Conservation (phyloP, 1,140 invertebrate species). For the Dolichoris vasculosae region DNA sequence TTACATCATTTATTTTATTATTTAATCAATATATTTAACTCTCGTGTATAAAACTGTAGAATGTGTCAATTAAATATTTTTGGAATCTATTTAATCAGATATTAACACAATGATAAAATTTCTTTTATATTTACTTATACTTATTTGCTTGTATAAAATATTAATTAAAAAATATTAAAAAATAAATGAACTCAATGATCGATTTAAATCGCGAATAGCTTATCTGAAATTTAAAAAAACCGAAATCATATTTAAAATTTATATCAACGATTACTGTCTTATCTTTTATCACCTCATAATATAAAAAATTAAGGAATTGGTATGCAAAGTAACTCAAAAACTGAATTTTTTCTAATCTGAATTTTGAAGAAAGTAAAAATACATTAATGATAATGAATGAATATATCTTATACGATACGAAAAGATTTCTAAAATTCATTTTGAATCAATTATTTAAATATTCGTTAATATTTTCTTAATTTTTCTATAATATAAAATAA, state of each 20-base stretch:
- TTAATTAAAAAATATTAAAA: background rate
- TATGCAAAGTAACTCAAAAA: background rate
- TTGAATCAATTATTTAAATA: no score
- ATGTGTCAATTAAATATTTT: no score
- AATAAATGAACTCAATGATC: background rate
- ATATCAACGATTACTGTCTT: background rate
- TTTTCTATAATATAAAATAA: no score
- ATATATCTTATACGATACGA: background rate
- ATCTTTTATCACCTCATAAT: background rate
- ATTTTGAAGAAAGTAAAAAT: background rate
- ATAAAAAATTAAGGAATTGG: background rate
- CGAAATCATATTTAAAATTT: background rate
- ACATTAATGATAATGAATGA: background rate
- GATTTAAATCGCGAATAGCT: background rate
- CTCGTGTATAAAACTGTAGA: no score
- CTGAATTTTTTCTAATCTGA: background rate
- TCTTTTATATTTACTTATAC: no score
- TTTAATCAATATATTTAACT: no score
- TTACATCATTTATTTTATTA: no score
- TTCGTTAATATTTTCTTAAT: no score
- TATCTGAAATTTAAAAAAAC: background rate
- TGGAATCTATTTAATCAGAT: no score
- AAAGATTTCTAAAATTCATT: no score
- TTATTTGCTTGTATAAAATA: no score
- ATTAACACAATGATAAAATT: no score